These are phyloP conservation scores for Anarrhichthys ocellatus DNA, from an alignment of 2,113 vertebrate species.

Conservation along the genomic window DNA sequence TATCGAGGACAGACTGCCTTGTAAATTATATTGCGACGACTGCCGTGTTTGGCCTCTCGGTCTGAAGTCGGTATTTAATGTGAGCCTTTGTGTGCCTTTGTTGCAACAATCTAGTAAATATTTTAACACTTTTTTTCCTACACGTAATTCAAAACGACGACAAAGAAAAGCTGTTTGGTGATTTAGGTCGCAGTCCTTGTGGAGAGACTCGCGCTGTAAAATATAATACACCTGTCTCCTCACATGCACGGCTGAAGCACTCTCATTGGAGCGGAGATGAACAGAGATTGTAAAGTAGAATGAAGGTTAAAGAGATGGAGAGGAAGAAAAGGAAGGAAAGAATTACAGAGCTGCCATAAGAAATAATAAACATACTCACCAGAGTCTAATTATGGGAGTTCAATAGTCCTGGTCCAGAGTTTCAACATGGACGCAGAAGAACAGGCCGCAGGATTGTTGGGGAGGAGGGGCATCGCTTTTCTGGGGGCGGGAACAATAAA, in stretches of 20 bases:
- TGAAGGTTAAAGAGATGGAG: conserved; percentile 3
- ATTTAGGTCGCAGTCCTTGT: background rate
- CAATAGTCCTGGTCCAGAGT: background rate
- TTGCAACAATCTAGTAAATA: conserved; percentile 35
- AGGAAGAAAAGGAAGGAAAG: background rate
- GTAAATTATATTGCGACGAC: conserved; percentile 31
- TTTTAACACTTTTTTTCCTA: background rate
- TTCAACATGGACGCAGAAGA: background rate
- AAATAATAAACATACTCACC: background rate
- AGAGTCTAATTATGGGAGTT: background rate
- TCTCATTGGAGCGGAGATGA: background rate
- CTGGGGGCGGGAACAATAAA: too few relatives aligned
- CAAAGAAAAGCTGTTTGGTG: conserved; percentile 3
- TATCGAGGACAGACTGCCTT: background rate
- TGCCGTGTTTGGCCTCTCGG: background rate
- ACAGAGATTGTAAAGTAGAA: background rate
- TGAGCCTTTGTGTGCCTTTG: background rate
- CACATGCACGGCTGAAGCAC: background rate
- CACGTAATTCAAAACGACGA: too few relatives aligned
- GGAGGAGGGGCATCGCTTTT: too few relatives aligned
- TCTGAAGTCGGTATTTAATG: conserved; percentile 10
- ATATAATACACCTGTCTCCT: conserved; percentile 3
- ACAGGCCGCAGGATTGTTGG: too few relatives aligned
- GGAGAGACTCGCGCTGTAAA: background rate
- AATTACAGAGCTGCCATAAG: background rate